Base-by-base conservation (phyloP, 2,797 vertebrate genomes). In the Pempheris klunzingeri region DNA sequence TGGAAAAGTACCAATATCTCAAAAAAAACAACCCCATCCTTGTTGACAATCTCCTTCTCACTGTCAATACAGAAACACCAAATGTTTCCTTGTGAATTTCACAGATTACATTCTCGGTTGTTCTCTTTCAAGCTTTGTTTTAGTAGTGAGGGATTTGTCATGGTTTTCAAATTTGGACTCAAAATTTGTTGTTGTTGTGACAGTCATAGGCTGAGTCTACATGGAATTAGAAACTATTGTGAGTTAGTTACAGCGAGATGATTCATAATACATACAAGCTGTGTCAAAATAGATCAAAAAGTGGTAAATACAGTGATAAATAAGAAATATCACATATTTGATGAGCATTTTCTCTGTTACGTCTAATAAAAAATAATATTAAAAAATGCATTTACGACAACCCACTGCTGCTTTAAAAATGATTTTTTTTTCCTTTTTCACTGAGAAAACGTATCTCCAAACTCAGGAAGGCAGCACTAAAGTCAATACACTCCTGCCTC, bases 401-500 rank as follows among this genome's bases (percentile, higher is more conserved):
- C 15, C 2, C 41, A 10, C 15, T 7, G 43, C 47, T 78, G 63
- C 50, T 65, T 72, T 58, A 47, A 68, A 44, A 18, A n/a, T n/a
- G 30, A 6, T 32, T 13, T 17, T 38, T 55, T 59, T 26, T 36
- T n/a, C 8, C 9, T 14, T 67, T 24, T 61, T 32, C 58, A n/a
- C 9, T 43, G 61, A 72, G 30, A 73, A 74, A 65, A 84, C 69
- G 67, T 59, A 82, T 81, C 59, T 74, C 5, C 34, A 58, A 76
- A 71, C 38, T 75, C 69, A 36, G 64, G 24, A 61, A 81, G 60
- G 59, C 82, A 65, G 64, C 17, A 1, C 24, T 38, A 75, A 75
- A 80, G 71, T 85, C 80, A 64, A 85, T 82, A 65, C 17, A 20
- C 59, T 41, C 54, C 10, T 34, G 64, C 79, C 80, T 84, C 59